Evolutionary conservation across 1,140 invertebrate species (phyloP).

Genomic region (Heterodera schachtii): DNA sequence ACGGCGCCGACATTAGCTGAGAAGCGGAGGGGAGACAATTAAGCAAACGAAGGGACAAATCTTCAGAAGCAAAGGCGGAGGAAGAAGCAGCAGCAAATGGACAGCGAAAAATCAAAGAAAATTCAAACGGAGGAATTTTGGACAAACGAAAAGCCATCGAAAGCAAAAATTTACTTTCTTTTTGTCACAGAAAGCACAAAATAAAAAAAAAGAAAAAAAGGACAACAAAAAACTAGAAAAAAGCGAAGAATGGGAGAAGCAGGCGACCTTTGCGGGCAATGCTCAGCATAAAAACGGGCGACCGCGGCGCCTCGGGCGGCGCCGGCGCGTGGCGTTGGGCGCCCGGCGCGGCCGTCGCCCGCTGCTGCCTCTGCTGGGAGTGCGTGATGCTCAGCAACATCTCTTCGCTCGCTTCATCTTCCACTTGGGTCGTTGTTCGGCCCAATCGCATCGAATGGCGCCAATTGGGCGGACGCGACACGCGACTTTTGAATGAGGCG

Average conservation of each 20-base stretch:
- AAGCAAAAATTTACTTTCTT: too few relatives aligned
- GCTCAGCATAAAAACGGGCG: conserved; percentile 31
- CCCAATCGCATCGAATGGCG: conserved; percentile 33
- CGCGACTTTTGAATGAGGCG: conserved; percentile 47
- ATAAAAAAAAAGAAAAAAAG: too few relatives aligned
- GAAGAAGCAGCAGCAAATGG: too few relatives aligned
- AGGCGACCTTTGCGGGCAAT: conserved; percentile 25
- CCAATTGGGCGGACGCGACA: conserved; percentile 15
- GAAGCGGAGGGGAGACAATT: background rate
- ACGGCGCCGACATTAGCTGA: background rate
- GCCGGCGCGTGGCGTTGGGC: background rate
- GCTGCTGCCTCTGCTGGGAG: background rate
- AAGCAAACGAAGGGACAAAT: background rate
- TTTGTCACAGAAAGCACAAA: too few relatives aligned
- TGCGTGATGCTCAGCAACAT: background rate
- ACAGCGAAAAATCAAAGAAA: too few relatives aligned
- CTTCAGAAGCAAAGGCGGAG: too few relatives aligned
- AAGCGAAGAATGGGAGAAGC: background rate
- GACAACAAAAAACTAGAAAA: background rate
- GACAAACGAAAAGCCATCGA: too few relatives aligned
- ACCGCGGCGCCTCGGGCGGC: conserved; percentile 3
- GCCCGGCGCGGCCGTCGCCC: too few relatives aligned
- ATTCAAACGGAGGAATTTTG: too few relatives aligned
- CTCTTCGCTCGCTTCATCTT: background rate
- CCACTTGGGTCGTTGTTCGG: background rate